Percentiles rank a stretch among this genome's conserved stretches.
Evolutionary conservation across 2,113 vertebrate genomes (phyloP).

Genomic region (Lampris megalopsis): DNA sequence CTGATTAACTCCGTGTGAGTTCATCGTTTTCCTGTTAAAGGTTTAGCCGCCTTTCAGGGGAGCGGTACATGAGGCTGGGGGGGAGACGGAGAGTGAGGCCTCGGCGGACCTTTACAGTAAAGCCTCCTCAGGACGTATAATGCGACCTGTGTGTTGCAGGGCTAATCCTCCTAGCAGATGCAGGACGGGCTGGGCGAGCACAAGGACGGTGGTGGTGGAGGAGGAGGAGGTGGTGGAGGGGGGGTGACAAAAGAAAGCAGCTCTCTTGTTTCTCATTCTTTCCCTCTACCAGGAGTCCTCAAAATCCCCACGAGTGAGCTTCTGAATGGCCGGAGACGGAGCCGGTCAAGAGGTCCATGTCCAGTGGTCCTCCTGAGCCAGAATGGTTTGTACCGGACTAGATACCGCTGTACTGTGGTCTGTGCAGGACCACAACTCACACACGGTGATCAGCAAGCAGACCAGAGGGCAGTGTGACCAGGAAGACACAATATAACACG

Average conservation of each 20-base stretch:
- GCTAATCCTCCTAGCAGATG: slow-evolving; percentile 88
- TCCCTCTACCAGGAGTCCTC: slow-evolving; percentile 63
- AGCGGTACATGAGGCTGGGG: slow-evolving; percentile 83
- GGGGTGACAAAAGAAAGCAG: slow-evolving; percentile 67
- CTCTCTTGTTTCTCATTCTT: slow-evolving; percentile 60
- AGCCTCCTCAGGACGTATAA: slow-evolving; percentile 88
- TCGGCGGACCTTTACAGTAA: slow-evolving; percentile 85
- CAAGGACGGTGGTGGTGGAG: slow-evolving; percentile 37
- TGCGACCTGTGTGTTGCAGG: slow-evolving; percentile 86
- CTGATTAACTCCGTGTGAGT: slow-evolving; percentile 98
- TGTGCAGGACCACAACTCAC: too few relatives aligned
- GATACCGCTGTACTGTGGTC: too few relatives aligned
- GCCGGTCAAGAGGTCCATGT: slow-evolving; percentile 57
- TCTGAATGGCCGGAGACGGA: slow-evolving; percentile 49
- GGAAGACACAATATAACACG: slow-evolving; percentile 10
- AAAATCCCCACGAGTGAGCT: slow-evolving; percentile 41
- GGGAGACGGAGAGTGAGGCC: slow-evolving; percentile 50
- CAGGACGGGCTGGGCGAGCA: slow-evolving; percentile 59
- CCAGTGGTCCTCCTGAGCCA: slow-evolving; percentile 54
- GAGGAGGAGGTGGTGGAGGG: slow-evolving; percentile 27
- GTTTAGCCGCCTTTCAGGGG: slow-evolving; percentile 91
- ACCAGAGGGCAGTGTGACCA: too few relatives aligned
- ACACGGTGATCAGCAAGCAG: too few relatives aligned
- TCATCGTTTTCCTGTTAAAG: slow-evolving; percentile 96
- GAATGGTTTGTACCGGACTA: slow-evolving; percentile 40